Conservation (phyloP, 2,113 vertebrate genomes). For the Piaya cayana region DNA sequence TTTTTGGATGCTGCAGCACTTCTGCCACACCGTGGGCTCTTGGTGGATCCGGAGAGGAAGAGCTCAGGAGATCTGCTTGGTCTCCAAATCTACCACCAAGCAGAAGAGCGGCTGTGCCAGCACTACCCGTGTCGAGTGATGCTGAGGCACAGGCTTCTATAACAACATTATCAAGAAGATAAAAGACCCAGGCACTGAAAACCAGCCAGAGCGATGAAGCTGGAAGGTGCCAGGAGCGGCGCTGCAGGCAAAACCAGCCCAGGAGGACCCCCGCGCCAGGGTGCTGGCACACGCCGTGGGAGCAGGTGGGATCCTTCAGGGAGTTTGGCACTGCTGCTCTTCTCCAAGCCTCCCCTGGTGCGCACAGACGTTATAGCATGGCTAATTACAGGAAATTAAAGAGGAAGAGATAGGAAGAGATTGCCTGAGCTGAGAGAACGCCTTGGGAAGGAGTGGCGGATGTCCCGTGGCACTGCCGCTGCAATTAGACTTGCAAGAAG, state of each 20-base stretch:
- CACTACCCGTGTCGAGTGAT: neutral
- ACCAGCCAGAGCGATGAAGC: neutral
- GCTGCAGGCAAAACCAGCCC: neutral
- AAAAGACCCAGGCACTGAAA: neutral
- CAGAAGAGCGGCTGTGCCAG: neutral
- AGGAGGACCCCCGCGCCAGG: neutral
- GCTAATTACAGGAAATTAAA: conserved; percentile 35
- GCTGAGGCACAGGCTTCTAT: neutral
- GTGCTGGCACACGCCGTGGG: neutral
- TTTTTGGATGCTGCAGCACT: neutral
- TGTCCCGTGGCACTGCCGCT: fast-evolving
- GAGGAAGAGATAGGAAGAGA: neutral
- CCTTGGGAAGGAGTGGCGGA: neutral
- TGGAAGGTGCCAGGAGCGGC: neutral
- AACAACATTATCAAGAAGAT: neutral
- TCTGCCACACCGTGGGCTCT: neutral
- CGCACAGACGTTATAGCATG: neutral
- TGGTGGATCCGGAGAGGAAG: neutral
- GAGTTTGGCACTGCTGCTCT: neutral
- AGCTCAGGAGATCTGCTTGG: neutral
- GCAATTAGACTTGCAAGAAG: neutral
- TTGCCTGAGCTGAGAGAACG: neutral
- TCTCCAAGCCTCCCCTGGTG: neutral
- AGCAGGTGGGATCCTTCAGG: neutral
- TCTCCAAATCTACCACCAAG: fast-evolving